These are phyloP conservation scores for Hylaeus anthracinus DNA, from an alignment of 1,140 invertebrate genomes.

Conservation along the genomic window DNA sequence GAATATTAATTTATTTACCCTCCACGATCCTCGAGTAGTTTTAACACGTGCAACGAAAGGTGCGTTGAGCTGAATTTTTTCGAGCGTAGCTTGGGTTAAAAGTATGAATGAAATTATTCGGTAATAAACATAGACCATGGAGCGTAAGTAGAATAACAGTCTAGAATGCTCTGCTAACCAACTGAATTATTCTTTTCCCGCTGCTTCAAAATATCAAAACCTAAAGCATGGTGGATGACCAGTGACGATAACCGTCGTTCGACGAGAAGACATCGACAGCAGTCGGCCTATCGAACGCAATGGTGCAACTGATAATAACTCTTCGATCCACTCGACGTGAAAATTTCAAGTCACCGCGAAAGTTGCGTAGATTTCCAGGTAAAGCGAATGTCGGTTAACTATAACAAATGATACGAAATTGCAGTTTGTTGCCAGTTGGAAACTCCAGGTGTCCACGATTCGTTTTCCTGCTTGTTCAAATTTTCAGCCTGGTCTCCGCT, in stretches of 20 bases:
- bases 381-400: background rate
- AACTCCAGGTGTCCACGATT: background rate
- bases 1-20: no score
- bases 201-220: background rate
- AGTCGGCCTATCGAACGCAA: background rate
- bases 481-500: background rate
- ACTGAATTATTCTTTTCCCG: no score
- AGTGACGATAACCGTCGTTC: background rate
- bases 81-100: no score
- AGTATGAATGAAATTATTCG: no score
- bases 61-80: no score
- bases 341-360: conserved; percentile 4
- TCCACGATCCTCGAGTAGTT: no score
- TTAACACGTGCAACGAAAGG: no score
- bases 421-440: background rate
- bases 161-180: no score
- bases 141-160: no score
- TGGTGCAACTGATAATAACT: conserved; percentile 3
- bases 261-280: background rate
- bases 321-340: conserved; percentile 8
- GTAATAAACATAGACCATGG: no score
- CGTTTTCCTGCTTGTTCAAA: background rate
- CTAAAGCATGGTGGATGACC: background rate
- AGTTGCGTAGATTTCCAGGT: background rate
- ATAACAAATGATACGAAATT: background rate